Evolutionary conservation across 1,140 invertebrate genomes (phyloP), one percentile per base, ranked within the genome.

Genomic region (Hesperophylax magnus): DNA sequence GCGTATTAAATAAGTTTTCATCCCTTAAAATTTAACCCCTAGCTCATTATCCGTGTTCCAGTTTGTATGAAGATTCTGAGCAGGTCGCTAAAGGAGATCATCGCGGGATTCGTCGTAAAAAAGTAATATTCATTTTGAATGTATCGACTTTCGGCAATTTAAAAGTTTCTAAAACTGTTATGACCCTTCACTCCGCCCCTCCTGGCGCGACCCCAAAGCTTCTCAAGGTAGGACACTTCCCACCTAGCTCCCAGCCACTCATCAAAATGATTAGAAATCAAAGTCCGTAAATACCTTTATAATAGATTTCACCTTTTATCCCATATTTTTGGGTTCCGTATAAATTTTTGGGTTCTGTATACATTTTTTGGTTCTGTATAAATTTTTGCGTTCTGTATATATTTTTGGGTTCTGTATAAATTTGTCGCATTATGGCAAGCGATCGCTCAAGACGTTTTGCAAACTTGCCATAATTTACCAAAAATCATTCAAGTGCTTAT

Each of bases 131-230:
- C 82, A 79, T 83, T 81, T 77, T 78, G 82, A 72, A 81, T 83
- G 82, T 83, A 83, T 83, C 82, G 82, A 81, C 82, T 81, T 83
- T 81, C 53, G 39, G 82, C 82, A 83, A 83, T 83, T 83, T 83
- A 81, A 83, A 83, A 83, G 79, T 83, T 83, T 81, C 77, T 83
- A 81, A 83, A 79, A 79, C 77, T 83, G 82, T 83, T 83, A 81
- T 83, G 81, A 83, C 77, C 80, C 78, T 72, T 77, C 81, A 8
- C 79, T 39, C 76, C 18, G 60, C 52, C 47, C 78, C 52, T 14
- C 78, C 31, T 63, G 18, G 69, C 17, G 58, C 69, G 5, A 58
- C n/a, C 27, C 27, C 47, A 9, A n/a, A 53, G n/a, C 72, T 22
- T n/a, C 47, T 53, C 27, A 17, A 24, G 20, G 24, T 20, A n/a